A percentile compares a stretch with the other conserved stretches of the same genome.
phyloP scores from a whole-genome alignment of 2,888 invertebrate genomes.

The Julus scanicus region DNA sequence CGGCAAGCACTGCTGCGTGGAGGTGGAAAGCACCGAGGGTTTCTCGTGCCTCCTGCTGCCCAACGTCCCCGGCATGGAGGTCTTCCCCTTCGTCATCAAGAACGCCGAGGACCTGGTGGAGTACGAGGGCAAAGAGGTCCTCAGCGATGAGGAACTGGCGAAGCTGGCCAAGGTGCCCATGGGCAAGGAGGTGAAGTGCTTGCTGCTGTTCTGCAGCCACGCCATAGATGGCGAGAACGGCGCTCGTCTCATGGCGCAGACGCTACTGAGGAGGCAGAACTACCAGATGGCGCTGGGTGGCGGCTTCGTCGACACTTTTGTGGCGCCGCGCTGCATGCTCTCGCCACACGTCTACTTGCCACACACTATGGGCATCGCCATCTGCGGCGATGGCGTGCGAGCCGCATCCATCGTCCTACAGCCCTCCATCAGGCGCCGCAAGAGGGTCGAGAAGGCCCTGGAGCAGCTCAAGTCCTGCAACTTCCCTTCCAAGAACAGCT shows the following conservation, averaged over 20 bases:
- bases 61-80: conserved; percentile 53
- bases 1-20: conserved; percentile 54
- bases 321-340: conserved; percentile 56
- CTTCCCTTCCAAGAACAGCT: conserved; percentile 60
- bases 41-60: conserved; percentile 57
- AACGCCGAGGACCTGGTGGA: conserved; percentile 53
- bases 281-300: conserved; percentile 60
- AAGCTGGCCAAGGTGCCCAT: conserved; percentile 51
- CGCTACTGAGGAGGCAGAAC: conserved; percentile 58
- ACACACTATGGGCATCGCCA: conserved; percentile 60
- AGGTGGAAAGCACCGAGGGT: conserved; percentile 55
- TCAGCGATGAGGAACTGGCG: conserved; percentile 55
- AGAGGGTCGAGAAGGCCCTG: conserved; percentile 59
- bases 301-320: conserved; percentile 59
- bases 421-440: conserved; percentile 57
- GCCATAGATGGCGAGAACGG: conserved; percentile 50
- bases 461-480: conserved; percentile 60
- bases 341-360: conserved; percentile 55
- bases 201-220: conserved; percentile 56
- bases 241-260: conserved; percentile 51
- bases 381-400: conserved; percentile 61
- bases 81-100: conserved; percentile 57
- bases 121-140: conserved; percentile 38
- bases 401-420: conserved; percentile 61
- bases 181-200: conserved; percentile 54